phyloP scores from a whole-genome alignment of 2,797 vertebrate genomes.

The Crax fasciolata region DNA sequence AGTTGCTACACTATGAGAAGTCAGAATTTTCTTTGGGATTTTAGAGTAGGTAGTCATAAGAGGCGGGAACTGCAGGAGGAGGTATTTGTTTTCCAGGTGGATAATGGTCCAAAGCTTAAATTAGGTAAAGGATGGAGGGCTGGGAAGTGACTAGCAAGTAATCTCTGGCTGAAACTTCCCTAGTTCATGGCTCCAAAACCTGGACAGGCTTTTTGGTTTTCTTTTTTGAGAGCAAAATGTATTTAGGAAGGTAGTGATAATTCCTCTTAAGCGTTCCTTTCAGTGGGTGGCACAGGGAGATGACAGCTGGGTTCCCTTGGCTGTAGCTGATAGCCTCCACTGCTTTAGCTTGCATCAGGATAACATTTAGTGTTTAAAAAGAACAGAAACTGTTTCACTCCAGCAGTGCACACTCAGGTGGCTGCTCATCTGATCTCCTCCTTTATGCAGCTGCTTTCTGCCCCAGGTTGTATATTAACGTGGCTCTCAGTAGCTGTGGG shows the following conservation, averaged over 20 bases:
- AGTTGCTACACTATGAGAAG: not conserved
- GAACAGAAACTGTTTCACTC: not conserved
- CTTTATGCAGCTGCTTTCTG: not conserved
- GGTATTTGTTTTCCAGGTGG: not conserved
- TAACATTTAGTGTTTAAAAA: not conserved
- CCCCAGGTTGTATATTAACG: rapidly evolving
- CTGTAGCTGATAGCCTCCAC: not conserved
- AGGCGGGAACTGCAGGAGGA: not conserved
- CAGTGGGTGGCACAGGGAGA: not conserved
- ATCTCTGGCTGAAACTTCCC: not conserved
- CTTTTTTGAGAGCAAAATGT: not conserved
- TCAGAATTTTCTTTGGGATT: not conserved
- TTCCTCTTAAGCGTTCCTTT: not conserved
- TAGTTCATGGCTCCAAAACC: not conserved
- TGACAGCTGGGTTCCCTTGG: not conserved
- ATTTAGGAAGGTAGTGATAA: not conserved
- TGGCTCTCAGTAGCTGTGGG: not conserved
- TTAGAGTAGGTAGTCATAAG: rapidly evolving
- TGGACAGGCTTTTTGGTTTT: not conserved
- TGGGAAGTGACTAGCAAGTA: not conserved
- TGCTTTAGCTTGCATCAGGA: not conserved
- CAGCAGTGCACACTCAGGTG: not conserved
- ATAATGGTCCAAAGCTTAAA: not conserved
- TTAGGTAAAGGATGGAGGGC: not conserved
- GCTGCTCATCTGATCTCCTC: not conserved